Evolutionary conservation across 2,888 invertebrate genomes (phyloP).

Genomic region (Drosophila anomelani): DNA sequence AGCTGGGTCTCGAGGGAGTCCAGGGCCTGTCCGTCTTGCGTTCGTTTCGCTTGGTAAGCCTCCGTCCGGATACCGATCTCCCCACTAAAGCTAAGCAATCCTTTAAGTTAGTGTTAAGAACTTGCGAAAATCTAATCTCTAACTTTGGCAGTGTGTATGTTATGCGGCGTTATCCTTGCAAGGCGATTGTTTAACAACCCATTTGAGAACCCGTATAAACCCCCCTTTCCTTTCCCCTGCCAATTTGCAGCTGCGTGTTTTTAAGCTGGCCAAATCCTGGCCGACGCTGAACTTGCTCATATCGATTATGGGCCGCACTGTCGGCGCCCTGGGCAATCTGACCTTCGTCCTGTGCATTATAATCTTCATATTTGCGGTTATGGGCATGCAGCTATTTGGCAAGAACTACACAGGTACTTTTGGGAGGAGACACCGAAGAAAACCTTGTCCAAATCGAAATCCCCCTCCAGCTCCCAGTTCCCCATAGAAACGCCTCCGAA

Average conservation of each 20-base stretch:
- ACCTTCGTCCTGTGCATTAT: slow-evolving; percentile 99
- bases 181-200: not conserved
- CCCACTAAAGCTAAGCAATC: slow-evolving; percentile 10
- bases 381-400: slow-evolving; percentile 99
- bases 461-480: not conserved
- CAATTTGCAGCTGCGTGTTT: slow-evolving; percentile 94
- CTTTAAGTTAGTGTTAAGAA: slow-evolving; percentile 35
- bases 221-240: slow-evolving; percentile 30
- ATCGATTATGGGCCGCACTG: slow-evolving; percentile 98
- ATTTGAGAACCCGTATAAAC: not conserved
- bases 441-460: not conserved
- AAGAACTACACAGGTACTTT: slow-evolving; percentile 93
- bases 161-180: not conserved
- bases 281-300: slow-evolving; percentile 98
- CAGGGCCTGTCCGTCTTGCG: slow-evolving; percentile 98
- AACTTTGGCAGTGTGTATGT: slow-evolving; percentile 14
- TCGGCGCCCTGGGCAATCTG: slow-evolving; percentile 98
- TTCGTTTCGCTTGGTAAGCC: slow-evolving; percentile 98
- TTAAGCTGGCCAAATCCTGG: slow-evolving; percentile 99
- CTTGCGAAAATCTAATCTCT: slow-evolving; percentile 11
- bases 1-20: slow-evolving; percentile 96
- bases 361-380: slow-evolving; percentile 99
- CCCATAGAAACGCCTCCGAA: slow-evolving; percentile 7
- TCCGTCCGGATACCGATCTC: not conserved
- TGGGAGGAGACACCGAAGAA: slow-evolving; percentile 66